Evolutionary conservation across 1,140 invertebrate species (phyloP), one percentile per base, ranked within the genome.

Genomic region (Neodiprion lecontei): DNA sequence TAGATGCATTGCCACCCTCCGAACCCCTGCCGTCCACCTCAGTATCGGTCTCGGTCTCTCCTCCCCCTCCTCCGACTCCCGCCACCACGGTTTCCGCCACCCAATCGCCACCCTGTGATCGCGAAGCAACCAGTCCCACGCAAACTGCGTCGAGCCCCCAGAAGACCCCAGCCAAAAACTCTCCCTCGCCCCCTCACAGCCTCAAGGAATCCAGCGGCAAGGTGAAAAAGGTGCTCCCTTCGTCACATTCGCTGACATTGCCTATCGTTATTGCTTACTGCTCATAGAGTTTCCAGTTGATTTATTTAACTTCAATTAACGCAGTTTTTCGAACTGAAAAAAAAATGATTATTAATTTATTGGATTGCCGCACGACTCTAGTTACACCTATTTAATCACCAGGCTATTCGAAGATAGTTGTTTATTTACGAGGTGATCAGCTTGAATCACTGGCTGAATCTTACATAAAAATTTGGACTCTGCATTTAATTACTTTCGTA

Each of bases 221-320:
- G 89, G 86, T 89, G 82, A 91, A 91, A 90, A 91, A 91, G 90
- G 90, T 91, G 90, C 90, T 85, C 87, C 81, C 81, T 79, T 70
- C 76, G 67, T 70, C 70, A 69, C 70, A 74, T 68, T 76, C 69
- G 61, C 76, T 79, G 71, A 40, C 28, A 40, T 40, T 40, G 28
- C 28, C 28, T 40, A 40, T 40, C 28, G 28, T 40, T 40, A 40
- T 40, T 40, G 28, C 28, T 40, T 40, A 40, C 28, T 40, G 28
- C 28, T 40, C 28, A 40, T 40, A 40, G 28, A 40, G 28, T 40
- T 40, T 40, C 28, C 28, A 2, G 28, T 40, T 40, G 28, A 40
- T 40, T 40, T 40, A 40, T 40, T 40, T 40, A 40, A 40, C 28
- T 40, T 40, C 28, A 40, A 40, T 40, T 40, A 40, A 40, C 28